These are phyloP conservation scores for Drosophila helvetica DNA, from an alignment of 2,888 invertebrate genomes.

Conservation along the genomic window DNA sequence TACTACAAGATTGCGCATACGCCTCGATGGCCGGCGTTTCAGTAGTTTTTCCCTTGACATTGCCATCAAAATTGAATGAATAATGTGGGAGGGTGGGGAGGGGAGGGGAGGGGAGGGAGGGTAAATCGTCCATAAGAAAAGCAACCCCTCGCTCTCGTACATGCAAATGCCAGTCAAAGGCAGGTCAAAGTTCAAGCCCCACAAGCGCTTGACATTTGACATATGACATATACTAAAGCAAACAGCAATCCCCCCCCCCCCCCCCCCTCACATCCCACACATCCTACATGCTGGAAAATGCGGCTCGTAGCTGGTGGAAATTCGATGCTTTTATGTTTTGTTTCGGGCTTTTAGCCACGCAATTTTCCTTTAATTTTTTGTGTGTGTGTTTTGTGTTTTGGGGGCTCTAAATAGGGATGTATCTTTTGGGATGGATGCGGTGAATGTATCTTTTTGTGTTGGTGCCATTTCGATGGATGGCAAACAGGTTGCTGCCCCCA, in stretches of 20 bases:
- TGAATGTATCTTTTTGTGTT: neutral
- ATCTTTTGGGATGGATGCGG: too few species aligned
- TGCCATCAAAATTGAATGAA: slow-evolving; percentile 50
- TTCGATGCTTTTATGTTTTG: neutral
- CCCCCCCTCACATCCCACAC: neutral
- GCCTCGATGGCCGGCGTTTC: slow-evolving; percentile 18
- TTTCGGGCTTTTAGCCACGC: neutral
- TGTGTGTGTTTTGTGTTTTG: neutral
- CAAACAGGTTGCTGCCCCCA: slow-evolving; percentile 26
- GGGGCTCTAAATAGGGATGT: neutral
- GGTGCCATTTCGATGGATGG: neutral
- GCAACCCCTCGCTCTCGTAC: slow-evolving; percentile 13
- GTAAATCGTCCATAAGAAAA: slow-evolving; percentile 24
- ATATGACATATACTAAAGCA: slow-evolving; percentile 35
- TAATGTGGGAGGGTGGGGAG: slow-evolving; percentile 21
- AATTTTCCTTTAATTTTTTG: too few species aligned
- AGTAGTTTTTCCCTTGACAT: slow-evolving; percentile 31
- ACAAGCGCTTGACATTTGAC: slow-evolving; percentile 63
- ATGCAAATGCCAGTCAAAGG: slow-evolving; percentile 27
- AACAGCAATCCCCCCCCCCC: neutral
- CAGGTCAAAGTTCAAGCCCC: slow-evolving; percentile 46
- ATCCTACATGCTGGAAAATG: neutral
- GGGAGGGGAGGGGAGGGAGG: neutral
- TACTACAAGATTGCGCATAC: slow-evolving; percentile 33
- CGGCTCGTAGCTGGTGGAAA: slow-evolving; percentile 4